These are phyloP conservation scores for Phoenicopterus ruber DNA, from an alignment of 2,113 vertebrate species.

Conservation along the genomic window DNA sequence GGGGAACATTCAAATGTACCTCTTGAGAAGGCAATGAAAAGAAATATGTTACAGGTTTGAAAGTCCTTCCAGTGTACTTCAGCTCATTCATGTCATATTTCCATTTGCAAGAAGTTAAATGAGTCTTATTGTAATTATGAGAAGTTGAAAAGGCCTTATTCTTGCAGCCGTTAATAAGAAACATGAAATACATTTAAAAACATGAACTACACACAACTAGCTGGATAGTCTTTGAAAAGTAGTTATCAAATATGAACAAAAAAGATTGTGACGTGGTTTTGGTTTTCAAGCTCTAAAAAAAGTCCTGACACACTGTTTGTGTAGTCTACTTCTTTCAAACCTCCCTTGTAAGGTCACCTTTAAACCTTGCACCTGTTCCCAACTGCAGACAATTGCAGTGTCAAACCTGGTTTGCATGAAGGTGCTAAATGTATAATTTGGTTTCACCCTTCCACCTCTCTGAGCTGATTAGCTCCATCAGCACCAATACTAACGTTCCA, in stretches of 20 bases:
- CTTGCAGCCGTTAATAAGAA: neutral
- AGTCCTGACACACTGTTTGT: neutral
- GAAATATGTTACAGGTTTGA: neutral
- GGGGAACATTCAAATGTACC: neutral
- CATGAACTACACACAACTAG: neutral
- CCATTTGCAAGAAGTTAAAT: neutral
- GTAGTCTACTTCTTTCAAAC: neutral
- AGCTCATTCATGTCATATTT: neutral
- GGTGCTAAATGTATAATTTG: constrained; percentile 4
- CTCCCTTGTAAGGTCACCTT: neutral
- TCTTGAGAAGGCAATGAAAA: neutral
- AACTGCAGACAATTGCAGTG: neutral
- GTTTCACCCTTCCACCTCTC: constrained; percentile 8
- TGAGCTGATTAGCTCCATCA: constrained; percentile 43
- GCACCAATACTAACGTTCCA: neutral
- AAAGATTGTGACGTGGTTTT: neutral
- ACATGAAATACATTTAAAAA: neutral
- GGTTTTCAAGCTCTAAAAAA: neutral
- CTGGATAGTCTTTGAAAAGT: neutral
- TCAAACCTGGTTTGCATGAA: constrained; percentile 8
- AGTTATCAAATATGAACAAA: neutral
- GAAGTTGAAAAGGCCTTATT: neutral
- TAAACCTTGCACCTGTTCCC: neutral
- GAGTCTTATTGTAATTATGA: neutral
- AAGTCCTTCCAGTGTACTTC: neutral